Base-by-base conservation (phyloP, 2,797 vertebrate genomes). In the Sebastes diploproa region DNA sequence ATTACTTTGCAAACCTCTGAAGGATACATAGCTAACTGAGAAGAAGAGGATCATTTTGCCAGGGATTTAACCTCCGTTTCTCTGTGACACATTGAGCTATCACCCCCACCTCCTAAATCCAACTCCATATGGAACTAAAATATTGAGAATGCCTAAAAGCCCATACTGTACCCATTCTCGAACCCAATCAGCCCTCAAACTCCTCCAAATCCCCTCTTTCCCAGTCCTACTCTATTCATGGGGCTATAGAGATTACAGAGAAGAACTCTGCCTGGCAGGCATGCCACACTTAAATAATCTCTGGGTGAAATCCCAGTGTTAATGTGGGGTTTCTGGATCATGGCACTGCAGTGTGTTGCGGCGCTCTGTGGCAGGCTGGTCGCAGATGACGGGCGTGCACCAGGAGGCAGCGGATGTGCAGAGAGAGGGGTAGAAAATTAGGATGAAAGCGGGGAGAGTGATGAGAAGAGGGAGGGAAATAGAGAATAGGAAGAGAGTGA, bases 1-100 rank as follows among this genome's bases (percentile, higher is more conserved):
- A 96, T 96, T 96, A 95, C 94, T 95, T 91, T 91, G 92, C 94
- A 96, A 95, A 94, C 94, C 95, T 96, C 95, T 83, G 94, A 95
- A 95, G 95, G 94, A 96, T 96, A 95, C 92, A 90, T 91, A 80
- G 93, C 89, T 78, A 84, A 86, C 84, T 78, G 88, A 90, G 91
- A 91, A 88, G 84, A 92, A 88, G 85, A 89, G 91, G 88, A 91
- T 93, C 88, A 93, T 87, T 89, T 84, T 94, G 92, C 87, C 85
- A 91, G 87, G 89, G 94, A 93, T 94, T 95, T 92, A 94, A 94
- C 91, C 94, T 93, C 92, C 52, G 82, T 88, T 94, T 93, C 91
- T 85, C 82, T 80, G 87, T 89, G 90, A 92, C 89, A 93, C 85
- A 87, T 77, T 83, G 83, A 89, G 90, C 86, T 90, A 84, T 90